phyloP scores from a whole-genome alignment of 2,797 vertebrate genomes.

The Harpagifer antarcticus region DNA sequence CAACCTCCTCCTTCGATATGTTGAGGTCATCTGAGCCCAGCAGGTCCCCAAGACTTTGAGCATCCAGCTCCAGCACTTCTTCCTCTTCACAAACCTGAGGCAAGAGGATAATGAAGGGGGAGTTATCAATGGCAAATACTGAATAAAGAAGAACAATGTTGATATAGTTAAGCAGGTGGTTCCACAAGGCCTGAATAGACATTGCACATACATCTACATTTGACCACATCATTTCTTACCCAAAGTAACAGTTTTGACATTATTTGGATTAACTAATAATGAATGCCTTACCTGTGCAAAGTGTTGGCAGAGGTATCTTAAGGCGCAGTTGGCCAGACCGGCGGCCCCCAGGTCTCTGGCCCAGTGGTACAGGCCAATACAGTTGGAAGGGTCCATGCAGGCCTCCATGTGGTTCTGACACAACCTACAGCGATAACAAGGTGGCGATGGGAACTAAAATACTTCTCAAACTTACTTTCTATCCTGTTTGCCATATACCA shows the following conservation, averaged over 20 bases:
- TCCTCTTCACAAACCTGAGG: conserved; percentile 88
- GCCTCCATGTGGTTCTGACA: conserved; percentile 92
- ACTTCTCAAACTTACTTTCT: neutral
- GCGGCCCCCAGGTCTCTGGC: conserved; percentile 88
- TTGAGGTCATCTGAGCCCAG: conserved; percentile 92
- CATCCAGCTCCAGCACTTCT: conserved; percentile 89
- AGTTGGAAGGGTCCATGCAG: conserved; percentile 92
- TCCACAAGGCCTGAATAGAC: neutral
- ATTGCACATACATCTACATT: no score
- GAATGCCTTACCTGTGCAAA: conserved; percentile 81
- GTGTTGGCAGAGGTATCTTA: conserved; percentile 88
- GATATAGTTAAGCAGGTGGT: neutral
- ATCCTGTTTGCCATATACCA: neutral
- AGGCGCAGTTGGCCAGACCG: conserved; percentile 83
- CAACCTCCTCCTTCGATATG: conserved; percentile 89
- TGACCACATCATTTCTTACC: no score
- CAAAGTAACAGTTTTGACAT: no score
- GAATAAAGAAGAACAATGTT: neutral
- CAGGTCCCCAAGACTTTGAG: conserved; percentile 85
- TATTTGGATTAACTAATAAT: neutral
- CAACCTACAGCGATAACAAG: conserved; percentile 57
- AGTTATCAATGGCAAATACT: neutral
- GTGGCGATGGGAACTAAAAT: neutral
- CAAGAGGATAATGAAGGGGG: neutral
- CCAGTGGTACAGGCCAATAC: conserved; percentile 91